These are phyloP conservation scores for Mastacembelus armatus DNA, from an alignment of 2,797 vertebrate species.

Conservation along the genomic window DNA sequence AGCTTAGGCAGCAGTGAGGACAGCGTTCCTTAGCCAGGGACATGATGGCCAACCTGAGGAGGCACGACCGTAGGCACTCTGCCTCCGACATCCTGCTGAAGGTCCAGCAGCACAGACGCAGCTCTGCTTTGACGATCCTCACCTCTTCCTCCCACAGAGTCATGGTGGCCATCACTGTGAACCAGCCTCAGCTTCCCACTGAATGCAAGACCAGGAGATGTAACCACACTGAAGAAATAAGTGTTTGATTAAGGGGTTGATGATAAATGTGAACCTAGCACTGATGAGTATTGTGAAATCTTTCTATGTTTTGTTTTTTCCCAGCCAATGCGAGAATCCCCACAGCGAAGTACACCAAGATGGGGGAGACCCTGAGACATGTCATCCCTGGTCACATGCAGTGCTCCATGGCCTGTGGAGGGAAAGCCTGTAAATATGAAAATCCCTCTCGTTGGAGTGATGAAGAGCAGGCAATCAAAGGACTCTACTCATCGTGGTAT, in stretches of 20 bases:
- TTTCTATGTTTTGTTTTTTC: slow-evolving; percentile 8
- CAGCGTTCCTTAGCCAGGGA: slow-evolving; percentile 73
- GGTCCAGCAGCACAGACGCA: slow-evolving; percentile 78
- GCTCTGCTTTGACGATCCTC: slow-evolving; percentile 84
- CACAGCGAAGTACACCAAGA: slow-evolving; percentile 96
- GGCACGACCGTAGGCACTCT: slow-evolving; percentile 82
- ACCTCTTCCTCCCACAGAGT: slow-evolving; percentile 86
- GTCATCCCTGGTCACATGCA: slow-evolving; percentile 97
- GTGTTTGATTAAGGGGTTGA: neutral
- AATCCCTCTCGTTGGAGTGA: slow-evolving; percentile 95
- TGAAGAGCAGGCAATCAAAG: slow-evolving; percentile 92
- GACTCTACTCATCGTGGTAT: slow-evolving; percentile 97
- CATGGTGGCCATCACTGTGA: slow-evolving; percentile 85
- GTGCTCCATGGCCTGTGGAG: slow-evolving; percentile 97
- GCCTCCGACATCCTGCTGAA: slow-evolving; percentile 82
- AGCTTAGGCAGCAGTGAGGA: slow-evolving; percentile 44
- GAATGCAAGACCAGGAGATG: slow-evolving; percentile 78
- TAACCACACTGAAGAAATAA: slow-evolving; percentile 72
- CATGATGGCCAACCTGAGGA: slow-evolving; percentile 75
- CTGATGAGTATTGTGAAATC: neutral
- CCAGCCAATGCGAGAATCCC: slow-evolving; percentile 87
- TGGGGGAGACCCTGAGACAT: slow-evolving; percentile 94
- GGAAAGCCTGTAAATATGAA: slow-evolving; percentile 96
- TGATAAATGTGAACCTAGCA: neutral
- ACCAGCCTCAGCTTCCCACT: slow-evolving; percentile 67